Conservation (phyloP, 1,140 invertebrate species). For the Heliconius hewitsoni region DNA sequence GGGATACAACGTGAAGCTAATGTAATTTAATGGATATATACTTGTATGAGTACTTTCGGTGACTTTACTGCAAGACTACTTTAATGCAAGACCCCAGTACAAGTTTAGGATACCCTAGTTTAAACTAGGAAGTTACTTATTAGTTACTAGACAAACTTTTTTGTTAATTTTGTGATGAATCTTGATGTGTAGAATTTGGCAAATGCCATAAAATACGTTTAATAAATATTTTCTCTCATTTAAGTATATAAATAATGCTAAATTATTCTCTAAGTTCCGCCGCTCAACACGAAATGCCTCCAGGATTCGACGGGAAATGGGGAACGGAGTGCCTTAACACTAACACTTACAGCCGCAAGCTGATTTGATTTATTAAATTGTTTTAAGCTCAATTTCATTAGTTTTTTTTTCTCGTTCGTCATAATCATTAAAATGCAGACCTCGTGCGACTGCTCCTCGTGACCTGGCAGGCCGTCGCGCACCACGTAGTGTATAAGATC, state of each 20-base stretch:
- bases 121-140: neutral
- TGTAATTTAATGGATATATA: neutral
- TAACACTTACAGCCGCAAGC: too few relatives aligned
- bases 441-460: constrained; percentile 73
- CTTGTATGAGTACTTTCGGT: neutral
- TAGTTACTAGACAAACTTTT: neutral
- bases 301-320: too few relatives aligned
- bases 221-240: neutral
- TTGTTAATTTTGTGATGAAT: neutral
- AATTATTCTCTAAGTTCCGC: too few relatives aligned
- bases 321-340: too few relatives aligned
- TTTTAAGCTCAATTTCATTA: neutral
- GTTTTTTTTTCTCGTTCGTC: neutral
- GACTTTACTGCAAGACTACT: neutral
- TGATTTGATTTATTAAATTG: too few relatives aligned
- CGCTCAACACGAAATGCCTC: too few relatives aligned
- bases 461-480: constrained; percentile 88
- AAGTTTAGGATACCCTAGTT: neutral
- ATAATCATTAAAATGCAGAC: constrained; percentile 46
- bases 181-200: too few relatives aligned
- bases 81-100: neutral
- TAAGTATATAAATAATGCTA: neutral
- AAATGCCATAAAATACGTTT: too few relatives aligned
- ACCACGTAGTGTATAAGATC: constrained; percentile 98
- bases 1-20: neutral